Conservation (phyloP, 2,797 vertebrate species). For the Sebastes oblongus region DNA sequence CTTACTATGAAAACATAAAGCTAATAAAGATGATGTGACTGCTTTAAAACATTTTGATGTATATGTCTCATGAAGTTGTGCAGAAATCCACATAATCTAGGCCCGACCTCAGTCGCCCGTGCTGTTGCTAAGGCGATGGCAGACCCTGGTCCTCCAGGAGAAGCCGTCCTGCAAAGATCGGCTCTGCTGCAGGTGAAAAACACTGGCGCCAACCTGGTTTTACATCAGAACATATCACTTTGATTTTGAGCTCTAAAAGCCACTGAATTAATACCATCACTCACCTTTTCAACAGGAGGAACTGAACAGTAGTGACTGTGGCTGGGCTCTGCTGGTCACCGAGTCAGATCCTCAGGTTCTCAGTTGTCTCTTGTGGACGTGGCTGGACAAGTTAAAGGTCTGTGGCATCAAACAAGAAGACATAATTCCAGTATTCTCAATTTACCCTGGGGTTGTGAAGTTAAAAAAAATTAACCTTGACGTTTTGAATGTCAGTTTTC, state of each 20-base stretch:
- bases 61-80: conserved; percentile 57
- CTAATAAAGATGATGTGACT: background rate
- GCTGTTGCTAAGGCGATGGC: conserved; percentile 82
- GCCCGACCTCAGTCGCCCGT: conserved; percentile 58
- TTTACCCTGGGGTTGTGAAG: background rate
- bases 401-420: conserved; percentile 28
- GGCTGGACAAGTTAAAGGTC: conserved; percentile 85
- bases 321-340: conserved; percentile 81
- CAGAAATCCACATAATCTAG: conserved; percentile 44
- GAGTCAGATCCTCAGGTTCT: conserved; percentile 83
- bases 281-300: conserved; percentile 73
- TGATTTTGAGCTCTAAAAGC: background rate
- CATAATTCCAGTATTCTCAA: background rate
- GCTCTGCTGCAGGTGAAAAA: conserved; percentile 77
- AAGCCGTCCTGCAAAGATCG: conserved; percentile 71
- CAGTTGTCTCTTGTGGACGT: conserved; percentile 83
- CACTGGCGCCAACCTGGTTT: background rate
- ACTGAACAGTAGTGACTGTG: conserved; percentile 83
- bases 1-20: background rate
- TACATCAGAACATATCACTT: background rate
- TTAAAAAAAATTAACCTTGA: background rate
- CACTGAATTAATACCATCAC: background rate
- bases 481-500: background rate
- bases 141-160: conserved; percentile 63
- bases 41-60: background rate